Percentiles rank a stretch among this genome's conserved stretches.
Conservation (phyloP, 2,888 invertebrate species). For the Polia nebulosa region DNA sequence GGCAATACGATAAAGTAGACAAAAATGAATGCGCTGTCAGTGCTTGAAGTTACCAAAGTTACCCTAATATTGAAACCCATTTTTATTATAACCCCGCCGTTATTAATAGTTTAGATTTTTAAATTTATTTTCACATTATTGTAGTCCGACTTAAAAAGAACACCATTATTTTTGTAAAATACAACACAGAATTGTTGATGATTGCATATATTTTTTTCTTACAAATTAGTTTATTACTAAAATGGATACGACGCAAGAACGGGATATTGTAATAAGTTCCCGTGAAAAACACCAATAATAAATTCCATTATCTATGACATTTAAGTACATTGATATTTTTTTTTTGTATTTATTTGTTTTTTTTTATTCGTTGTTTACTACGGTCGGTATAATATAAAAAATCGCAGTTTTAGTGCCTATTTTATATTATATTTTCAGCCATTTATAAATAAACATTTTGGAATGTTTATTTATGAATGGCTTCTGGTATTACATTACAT, state of each 20-base stretch:
- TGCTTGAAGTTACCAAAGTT: constrained; percentile 45
- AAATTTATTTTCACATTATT: background rate
- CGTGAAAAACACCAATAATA: constrained; percentile 82
- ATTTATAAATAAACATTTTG: constrained; percentile 75
- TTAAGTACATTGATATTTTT: constrained; percentile 84
- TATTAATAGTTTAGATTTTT: constrained; percentile 9
- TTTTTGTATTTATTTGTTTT: constrained; percentile 86
- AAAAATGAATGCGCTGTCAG: constrained; percentile 84
- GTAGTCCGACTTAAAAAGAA: constrained; percentile 4
- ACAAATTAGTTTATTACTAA: constrained; percentile 34
- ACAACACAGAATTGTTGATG: constrained; percentile 35
- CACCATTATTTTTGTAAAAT: constrained; percentile 22
- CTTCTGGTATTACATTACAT: constrained; percentile 87
- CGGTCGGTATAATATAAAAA: constrained; percentile 79
- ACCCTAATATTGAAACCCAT: constrained; percentile 17
- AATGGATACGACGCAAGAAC: constrained; percentile 82
- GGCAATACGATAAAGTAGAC: constrained; percentile 80
- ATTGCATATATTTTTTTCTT: constrained; percentile 51
- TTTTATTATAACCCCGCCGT: constrained; percentile 5
- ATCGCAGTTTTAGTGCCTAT: constrained; percentile 70
- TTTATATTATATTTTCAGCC: constrained; percentile 74
- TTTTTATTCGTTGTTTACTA: constrained; percentile 89
- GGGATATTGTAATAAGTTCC: constrained; percentile 71
- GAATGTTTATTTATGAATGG: constrained; percentile 68
- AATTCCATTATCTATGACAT: constrained; percentile 86